Conservation (phyloP, 1,140 invertebrate species). For the Rhynchophorus ferrugineus region DNA sequence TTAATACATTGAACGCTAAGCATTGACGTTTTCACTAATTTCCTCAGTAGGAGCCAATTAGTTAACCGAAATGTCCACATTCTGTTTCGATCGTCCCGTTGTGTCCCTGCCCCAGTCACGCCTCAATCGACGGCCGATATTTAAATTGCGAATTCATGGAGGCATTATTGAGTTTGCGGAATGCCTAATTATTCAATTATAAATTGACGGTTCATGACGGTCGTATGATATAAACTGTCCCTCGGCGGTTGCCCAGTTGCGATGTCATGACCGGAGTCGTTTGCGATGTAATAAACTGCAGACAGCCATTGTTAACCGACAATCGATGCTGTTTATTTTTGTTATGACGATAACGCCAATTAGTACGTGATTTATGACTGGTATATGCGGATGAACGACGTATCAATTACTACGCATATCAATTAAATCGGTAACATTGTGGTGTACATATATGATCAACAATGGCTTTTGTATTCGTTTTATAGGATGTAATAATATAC, state of each 20-base stretch:
- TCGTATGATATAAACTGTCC: background rate
- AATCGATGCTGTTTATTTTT: background rate
- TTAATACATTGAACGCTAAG: too few species aligned
- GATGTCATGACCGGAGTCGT: background rate
- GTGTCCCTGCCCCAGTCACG: background rate
- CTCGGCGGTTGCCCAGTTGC: background rate
- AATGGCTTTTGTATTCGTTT: too few species aligned
- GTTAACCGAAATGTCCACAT: background rate
- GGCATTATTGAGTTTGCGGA: constrained; percentile 5
- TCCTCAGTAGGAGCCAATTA: background rate
- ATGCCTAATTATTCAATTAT: constrained; percentile 5
- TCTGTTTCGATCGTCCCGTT: background rate
- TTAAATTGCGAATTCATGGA: constrained; percentile 7
- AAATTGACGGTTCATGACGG: constrained; percentile 3
- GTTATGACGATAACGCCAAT: background rate
- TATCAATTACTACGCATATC: too few species aligned
- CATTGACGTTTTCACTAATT: too few species aligned
- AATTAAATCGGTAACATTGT: too few species aligned
- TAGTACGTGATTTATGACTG: too few species aligned
- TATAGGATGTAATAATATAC: too few species aligned
- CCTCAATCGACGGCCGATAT: background rate
- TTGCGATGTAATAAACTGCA: background rate
- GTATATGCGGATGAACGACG: too few species aligned
- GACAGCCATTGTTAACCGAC: too few species aligned
- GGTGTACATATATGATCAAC: too few species aligned